Evolutionary conservation across 2,113 vertebrate species (phyloP), one percentile per base, ranked within the genome.

Genomic region (Rhea pennata): DNA sequence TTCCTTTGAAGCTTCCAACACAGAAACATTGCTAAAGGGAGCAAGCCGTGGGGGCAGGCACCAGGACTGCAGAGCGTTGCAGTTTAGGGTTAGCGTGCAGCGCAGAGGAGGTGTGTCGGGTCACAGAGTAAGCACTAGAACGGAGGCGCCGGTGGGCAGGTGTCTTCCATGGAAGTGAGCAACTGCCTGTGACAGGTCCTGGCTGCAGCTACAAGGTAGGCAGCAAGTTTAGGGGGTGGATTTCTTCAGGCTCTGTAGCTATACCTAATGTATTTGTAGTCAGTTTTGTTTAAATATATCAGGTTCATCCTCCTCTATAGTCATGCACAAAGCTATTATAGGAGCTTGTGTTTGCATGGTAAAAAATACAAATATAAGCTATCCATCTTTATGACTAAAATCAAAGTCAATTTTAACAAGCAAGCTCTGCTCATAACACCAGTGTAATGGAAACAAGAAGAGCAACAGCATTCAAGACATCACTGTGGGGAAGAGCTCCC

Each of bases 71-170:
- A 86, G 15, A 56, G 29, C n/a, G 21, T 69, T 31, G 48, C 31
- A 53, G 14, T 27, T 62, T 48, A 8, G 58, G 29, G 54, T 51
- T 39, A 51, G 58, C 33, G 75, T 2, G 1, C 21, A 14, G 70
- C 65, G 23, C 33, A 27, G 7, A 1, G 3, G 0, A 16, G 44
- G 14, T 36, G 10, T 13, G 4, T 5, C 53, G 39, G 59, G 22
- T 58, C 50, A 12, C 26, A 12, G 59, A 4, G 58, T 26, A 42
- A 83, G 72, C 4, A 9, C 21, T 42, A 46, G 64, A 58, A 69
- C 58, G 59, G 66, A 48, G 69, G 8, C 17, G 53, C 51, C 54
- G n/a, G 15, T 64, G 62, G 40, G 42, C 1, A 0, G 1, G 40
- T 13, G 21, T 46, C 22, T 61, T 50, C 33, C 33, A 9, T 6